Percentiles rank a stretch among this genome's conserved stretches.
Evolutionary conservation across 2,888 invertebrate species (phyloP).

Genomic region (Nymphalis urticae): DNA sequence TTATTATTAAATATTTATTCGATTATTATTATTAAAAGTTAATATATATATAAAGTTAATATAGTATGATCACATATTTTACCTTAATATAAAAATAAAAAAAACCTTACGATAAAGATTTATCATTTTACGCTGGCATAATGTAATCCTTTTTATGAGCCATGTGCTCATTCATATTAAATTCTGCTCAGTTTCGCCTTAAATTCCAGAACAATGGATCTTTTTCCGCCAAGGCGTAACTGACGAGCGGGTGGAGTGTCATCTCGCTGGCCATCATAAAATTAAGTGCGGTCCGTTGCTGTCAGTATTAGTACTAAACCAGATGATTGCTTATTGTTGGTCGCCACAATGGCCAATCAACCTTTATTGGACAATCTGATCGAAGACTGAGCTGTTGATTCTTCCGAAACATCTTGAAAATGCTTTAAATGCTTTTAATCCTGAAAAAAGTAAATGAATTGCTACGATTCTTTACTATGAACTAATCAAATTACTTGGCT

Average conservation of each 20-base stretch:
- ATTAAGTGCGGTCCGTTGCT: slow-evolving; percentile 54
- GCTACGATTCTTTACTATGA: slow-evolving; percentile 17
- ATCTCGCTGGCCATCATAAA: slow-evolving; percentile 50
- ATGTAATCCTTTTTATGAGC: background rate
- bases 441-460: slow-evolving; percentile 17
- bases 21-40: too few relatives aligned
- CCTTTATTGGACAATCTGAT: slow-evolving; percentile 50
- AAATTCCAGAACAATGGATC: slow-evolving; percentile 19
- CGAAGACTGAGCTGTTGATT: slow-evolving; percentile 49
- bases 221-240: slow-evolving; percentile 19
- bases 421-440: background rate
- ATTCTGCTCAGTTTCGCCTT: slow-evolving; percentile 4
- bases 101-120: background rate
- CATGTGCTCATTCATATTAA: slow-evolving; percentile 8
- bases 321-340: slow-evolving; percentile 72
- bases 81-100: too few relatives aligned
- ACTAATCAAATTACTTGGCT: slow-evolving; percentile 29
- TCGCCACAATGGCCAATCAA: slow-evolving; percentile 71
- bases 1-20: too few relatives aligned
- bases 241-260: slow-evolving; percentile 38
- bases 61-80: too few relatives aligned
- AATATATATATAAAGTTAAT: too few relatives aligned
- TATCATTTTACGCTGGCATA: background rate
- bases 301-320: slow-evolving; percentile 56
- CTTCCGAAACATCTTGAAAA: slow-evolving; percentile 3